phyloP scores from a whole-genome alignment of 37 sponge, comb jelly and placozoan genomes.

The Petrosia ficiformis region DNA sequence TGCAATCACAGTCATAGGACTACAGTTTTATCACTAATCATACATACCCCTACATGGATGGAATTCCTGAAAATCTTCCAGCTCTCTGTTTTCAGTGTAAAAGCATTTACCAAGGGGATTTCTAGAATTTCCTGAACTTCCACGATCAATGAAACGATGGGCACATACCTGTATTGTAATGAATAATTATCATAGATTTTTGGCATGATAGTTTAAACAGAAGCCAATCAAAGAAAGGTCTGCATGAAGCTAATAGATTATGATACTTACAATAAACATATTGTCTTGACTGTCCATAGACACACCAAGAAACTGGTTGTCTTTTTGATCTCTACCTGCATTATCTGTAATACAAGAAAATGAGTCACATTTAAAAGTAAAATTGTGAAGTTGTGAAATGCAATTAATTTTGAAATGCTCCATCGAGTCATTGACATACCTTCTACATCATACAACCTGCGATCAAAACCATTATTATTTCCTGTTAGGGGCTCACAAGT shows the following conservation, averaged over 20 bases:
- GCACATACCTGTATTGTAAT: conserved; percentile 43
- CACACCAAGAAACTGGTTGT: conserved; percentile 49
- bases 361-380: not conserved
- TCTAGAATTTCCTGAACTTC: not conserved
- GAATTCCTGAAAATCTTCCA: not conserved
- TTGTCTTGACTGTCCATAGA: conserved; percentile 29
- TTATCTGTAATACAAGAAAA: not conserved
- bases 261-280: conserved; percentile 44
- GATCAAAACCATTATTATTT: conserved; percentile 4
- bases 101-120: conserved; percentile 20
- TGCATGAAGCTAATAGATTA: too few relatives aligned
- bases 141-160: conserved; percentile 22
- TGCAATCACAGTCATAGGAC: not conserved
- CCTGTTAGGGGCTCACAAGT: conserved; percentile 6
- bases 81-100: not conserved
- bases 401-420: not conserved
- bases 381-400: not conserved
- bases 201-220: too few relatives aligned
- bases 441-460: conserved; percentile 26
- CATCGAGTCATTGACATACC: not conserved
- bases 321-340: not conserved
- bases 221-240: too few relatives aligned
- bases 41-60: conserved; percentile 10
- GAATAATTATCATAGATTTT: too few relatives aligned
- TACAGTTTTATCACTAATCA: too few relatives aligned